phyloP scores from a whole-genome alignment of 2,797 vertebrate genomes.

The Schizopygopsis pylzovi region DNA sequence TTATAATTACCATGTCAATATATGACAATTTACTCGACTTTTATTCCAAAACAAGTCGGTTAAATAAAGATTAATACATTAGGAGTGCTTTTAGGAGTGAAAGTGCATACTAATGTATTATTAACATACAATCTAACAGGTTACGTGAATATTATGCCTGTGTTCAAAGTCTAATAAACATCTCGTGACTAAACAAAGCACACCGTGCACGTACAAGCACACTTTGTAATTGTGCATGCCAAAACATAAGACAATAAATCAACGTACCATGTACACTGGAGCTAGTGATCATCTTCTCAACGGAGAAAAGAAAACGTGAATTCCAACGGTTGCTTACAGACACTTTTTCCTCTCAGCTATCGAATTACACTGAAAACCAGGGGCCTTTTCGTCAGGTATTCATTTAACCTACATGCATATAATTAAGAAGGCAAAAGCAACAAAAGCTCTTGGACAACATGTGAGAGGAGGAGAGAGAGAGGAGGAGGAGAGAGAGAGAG shows the following conservation, averaged over 20 bases:
- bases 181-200: constrained; percentile 48
- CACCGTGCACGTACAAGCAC: constrained; percentile 51
- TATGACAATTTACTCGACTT: background rate
- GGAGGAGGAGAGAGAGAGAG: constrained; percentile 47
- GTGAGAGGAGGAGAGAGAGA: constrained; percentile 75
- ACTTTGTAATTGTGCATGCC: constrained; percentile 12
- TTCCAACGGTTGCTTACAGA: constrained; percentile 98
- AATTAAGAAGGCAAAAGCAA: constrained; percentile 85
- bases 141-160: constrained; percentile 37
- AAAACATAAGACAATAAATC: constrained; percentile 79
- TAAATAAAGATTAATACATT: background rate
- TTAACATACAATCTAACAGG: constrained; percentile 39
- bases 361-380: constrained; percentile 93
- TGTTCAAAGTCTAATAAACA: constrained; percentile 62
- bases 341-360: constrained; percentile 93
- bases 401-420: constrained; percentile 92
- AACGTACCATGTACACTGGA: constrained; percentile 99
- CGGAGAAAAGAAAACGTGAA: constrained; percentile 91
- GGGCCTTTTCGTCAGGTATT: constrained; percentile 90
- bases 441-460: constrained; percentile 85
- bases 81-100: background rate
- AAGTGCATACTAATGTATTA: background rate
- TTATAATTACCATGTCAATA: background rate
- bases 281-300: constrained; percentile 99
- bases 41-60: background rate